A percentile compares a stretch with the other conserved stretches of the same genome.
Evolutionary conservation across 1,140 invertebrate genomes (phyloP).

Genomic region (Pantala flavescens): DNA sequence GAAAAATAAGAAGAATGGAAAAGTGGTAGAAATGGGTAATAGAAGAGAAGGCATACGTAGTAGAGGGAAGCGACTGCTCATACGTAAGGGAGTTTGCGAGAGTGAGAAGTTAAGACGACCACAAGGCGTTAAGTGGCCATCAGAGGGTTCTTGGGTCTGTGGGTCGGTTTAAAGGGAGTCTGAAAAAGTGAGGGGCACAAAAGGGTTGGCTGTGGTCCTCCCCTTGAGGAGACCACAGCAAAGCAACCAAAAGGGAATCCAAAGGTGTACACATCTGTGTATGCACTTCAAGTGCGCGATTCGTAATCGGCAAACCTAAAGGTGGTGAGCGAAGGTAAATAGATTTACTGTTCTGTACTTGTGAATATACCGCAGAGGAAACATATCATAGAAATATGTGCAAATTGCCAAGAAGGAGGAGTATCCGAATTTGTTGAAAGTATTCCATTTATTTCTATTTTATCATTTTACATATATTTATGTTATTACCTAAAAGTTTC

Average conservation of each 20-base stretch:
- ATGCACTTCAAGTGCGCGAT: no score
- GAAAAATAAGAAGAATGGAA: neutral
- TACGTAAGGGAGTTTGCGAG: neutral
- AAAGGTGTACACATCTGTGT: no score
- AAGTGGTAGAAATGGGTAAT: neutral
- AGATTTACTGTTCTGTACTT: no score
- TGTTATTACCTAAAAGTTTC: no score
- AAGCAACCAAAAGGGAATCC: neutral
- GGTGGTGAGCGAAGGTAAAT: no score
- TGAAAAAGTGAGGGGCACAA: neutral
- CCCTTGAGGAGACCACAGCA: neutral
- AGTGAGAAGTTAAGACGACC: slow-evolving; percentile 8
- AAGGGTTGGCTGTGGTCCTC: neutral
- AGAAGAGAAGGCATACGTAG: neutral
- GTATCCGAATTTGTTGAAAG: no score
- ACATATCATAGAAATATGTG: no score
- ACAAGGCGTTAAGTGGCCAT: slow-evolving; percentile 7
- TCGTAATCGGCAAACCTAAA: no score
- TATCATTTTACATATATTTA: no score
- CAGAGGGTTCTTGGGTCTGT: neutral
- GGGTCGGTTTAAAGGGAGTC: neutral
- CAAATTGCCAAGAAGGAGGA: no score
- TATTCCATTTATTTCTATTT: no score
- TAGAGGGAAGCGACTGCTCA: neutral
- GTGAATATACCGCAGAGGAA: no score